Evolutionary conservation across 2,113 vertebrate genomes (phyloP).

Genomic region (Xiphophorus hellerii): DNA sequence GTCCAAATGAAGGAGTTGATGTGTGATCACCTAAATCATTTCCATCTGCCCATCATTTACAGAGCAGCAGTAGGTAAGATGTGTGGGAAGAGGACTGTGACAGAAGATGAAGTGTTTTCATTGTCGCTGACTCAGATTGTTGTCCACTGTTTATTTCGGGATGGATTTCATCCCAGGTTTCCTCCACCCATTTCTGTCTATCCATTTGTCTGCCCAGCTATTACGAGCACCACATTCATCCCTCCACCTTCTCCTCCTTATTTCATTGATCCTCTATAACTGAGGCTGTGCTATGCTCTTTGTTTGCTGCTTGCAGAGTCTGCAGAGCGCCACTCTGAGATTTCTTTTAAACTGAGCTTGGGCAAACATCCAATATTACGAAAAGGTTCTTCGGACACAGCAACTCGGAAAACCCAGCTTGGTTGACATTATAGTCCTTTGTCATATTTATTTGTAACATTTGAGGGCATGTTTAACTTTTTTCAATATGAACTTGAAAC

Average conservation of each 20-base stretch:
- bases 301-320: slow-evolving; percentile 8
- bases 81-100: not conserved
- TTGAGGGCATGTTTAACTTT: not conserved
- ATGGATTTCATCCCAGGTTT: slow-evolving; percentile 32
- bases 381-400: not conserved
- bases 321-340: slow-evolving; percentile 2
- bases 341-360: slow-evolving; percentile 7
- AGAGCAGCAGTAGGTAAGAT: not conserved
- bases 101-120: slow-evolving; percentile 36
- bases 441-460: not conserved
- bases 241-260: not conserved
- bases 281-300: slow-evolving; percentile 13
- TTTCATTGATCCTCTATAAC: slow-evolving; percentile 51
- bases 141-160: slow-evolving; percentile 26
- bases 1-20: slow-evolving; percentile 20
- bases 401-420: not conserved
- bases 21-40: slow-evolving; percentile 36
- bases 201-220: slow-evolving; percentile 38
- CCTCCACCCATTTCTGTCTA: slow-evolving; percentile 28
- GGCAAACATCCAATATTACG: slow-evolving; percentile 18
- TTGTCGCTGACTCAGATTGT: slow-evolving; percentile 36
- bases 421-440: slow-evolving; percentile 6
- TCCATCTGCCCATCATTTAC: slow-evolving; percentile 27
- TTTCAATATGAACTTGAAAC: not conserved
- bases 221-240: slow-evolving; percentile 13